phyloP scores from a whole-genome alignment of 2,797 vertebrate genomes.

The Eidolon dupreanum region DNA sequence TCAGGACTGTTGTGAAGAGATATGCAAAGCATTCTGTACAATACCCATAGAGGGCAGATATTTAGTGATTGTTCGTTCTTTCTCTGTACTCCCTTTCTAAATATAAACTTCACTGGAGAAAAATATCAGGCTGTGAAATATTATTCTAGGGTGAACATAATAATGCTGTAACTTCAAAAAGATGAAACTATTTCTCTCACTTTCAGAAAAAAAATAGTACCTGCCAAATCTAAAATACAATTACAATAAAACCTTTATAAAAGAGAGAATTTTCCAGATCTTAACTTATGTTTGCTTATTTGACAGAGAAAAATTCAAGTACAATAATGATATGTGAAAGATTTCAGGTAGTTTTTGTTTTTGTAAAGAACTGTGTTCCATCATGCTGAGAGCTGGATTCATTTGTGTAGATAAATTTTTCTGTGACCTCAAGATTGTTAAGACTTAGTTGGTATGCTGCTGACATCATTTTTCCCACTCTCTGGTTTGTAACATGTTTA shows the following conservation, averaged over 20 bases:
- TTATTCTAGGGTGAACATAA: neutral
- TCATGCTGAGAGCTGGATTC: neutral
- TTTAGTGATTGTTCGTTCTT: neutral
- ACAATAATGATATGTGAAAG: neutral
- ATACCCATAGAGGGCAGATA: neutral
- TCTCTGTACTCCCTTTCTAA: neutral
- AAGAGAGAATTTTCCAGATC: neutral
- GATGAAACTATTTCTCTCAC: constrained; percentile 14
- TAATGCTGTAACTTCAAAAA: constrained; percentile 44
- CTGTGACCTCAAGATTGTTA: neutral
- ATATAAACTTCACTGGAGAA: neutral
- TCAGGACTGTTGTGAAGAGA: neutral
- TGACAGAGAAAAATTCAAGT: constrained; percentile 8
- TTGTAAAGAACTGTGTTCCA: neutral
- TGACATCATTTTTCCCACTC: neutral
- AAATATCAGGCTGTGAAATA: neutral
- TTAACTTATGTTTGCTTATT: neutral
- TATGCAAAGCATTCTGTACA: neutral
- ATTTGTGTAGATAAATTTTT: neutral
- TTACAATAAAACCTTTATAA: constrained; percentile 4
- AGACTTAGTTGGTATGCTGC: neutral
- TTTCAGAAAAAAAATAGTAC: constrained; percentile 19
- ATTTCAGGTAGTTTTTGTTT: neutral
- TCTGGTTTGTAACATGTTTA: neutral
- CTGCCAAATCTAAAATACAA: constrained; percentile 29